Base-by-base conservation (phyloP, 2,113 vertebrate species). In the Harpagus bidentatus region DNA sequence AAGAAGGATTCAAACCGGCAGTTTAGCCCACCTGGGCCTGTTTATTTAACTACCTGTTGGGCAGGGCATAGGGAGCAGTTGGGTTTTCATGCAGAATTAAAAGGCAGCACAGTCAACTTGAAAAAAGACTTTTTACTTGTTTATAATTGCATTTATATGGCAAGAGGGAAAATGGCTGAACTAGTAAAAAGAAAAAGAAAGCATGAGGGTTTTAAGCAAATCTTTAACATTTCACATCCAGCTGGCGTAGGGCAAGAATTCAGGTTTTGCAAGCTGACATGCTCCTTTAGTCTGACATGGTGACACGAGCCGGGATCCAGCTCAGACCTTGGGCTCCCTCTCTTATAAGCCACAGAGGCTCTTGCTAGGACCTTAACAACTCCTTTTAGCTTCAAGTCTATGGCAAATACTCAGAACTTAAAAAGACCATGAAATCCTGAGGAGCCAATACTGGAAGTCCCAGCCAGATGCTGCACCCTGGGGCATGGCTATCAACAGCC, bases 171-270 rank as follows among this genome's bases (percentile, higher is more conserved):
- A 96, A 96, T 20, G 5, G 73, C 58, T 90, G 36, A 96, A 72
- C 83, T 85, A 87, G 62, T 96, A 89, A 93, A 95, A 93, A 88
- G 69, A 79, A 86, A 93, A 91, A 85, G 84, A 72, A 97, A 93
- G 40, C 45, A 73, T 66, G 47, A 78, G 45, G 26, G 29, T 92
- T 96, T 95, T 21, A 66, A 93, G 79, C 36, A 82, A 93, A 61
- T 53, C 84, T 91, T 93, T 70, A 95, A 88, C 76, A 43, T 94
- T 92, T 94, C 66, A 34, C 40, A 86, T 77, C 62, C 95, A 96
- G 82, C 85, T 96, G 96, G 82, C 92, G 65, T 2, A 56, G 31
- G 34, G 61, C 0, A 4, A 71, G 89, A 65, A 65, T 71, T 74
- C 81, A 78, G 52, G 53, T 87, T 96, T 94, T 93, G 95, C 67